Percentiles rank a stretch among this genome's conserved stretches.
Evolutionary conservation across 2,113 vertebrate genomes (phyloP).

Genomic region (Hypanus sabinus): DNA sequence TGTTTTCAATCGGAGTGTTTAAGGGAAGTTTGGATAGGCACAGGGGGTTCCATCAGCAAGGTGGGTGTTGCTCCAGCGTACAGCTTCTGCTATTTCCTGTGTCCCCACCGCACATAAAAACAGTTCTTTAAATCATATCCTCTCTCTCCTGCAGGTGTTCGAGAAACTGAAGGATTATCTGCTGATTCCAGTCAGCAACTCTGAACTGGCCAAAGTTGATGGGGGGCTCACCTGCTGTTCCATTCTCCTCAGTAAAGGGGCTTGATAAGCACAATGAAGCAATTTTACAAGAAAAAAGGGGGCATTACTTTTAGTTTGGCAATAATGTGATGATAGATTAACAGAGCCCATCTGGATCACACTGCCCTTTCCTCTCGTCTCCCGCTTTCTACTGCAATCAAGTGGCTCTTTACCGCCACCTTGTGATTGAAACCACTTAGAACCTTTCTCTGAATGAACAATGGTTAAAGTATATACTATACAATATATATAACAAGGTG

Average conservation of each 20-base stretch:
- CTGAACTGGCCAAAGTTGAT: conserved; percentile 79
- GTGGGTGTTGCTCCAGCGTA: not conserved
- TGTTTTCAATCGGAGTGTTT: too few relatives aligned
- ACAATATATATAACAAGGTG: conserved; percentile 26
- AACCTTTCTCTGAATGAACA: not conserved
- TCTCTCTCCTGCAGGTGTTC: conserved; percentile 66
- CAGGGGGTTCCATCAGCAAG: not conserved
- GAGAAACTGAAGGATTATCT: conserved; percentile 91
- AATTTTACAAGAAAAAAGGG: conserved; percentile 35
- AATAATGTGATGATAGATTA: conserved; percentile 50
- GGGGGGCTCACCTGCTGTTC: conserved; percentile 82
- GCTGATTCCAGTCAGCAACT: conserved; percentile 76
- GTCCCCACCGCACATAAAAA: not conserved
- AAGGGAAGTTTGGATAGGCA: too few relatives aligned
- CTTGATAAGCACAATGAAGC: conserved; percentile 60
- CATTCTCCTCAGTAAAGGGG: conserved; percentile 79
- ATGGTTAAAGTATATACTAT: too few relatives aligned
- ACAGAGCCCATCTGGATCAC: conserved; percentile 48
- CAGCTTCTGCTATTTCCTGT: not conserved
- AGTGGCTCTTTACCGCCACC: not conserved
- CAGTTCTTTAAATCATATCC: too few relatives aligned
- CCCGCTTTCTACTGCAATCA: conserved; percentile 50
- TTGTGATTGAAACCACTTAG: not conserved
- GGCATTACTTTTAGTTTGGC: conserved; percentile 48
- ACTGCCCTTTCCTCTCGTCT: conserved; percentile 46